Percentiles rank a stretch among this genome's conserved stretches.
These are phyloP conservation scores for Diplazon laetatorius DNA, from an alignment of 2,888 invertebrate species.

Conservation along the genomic window DNA sequence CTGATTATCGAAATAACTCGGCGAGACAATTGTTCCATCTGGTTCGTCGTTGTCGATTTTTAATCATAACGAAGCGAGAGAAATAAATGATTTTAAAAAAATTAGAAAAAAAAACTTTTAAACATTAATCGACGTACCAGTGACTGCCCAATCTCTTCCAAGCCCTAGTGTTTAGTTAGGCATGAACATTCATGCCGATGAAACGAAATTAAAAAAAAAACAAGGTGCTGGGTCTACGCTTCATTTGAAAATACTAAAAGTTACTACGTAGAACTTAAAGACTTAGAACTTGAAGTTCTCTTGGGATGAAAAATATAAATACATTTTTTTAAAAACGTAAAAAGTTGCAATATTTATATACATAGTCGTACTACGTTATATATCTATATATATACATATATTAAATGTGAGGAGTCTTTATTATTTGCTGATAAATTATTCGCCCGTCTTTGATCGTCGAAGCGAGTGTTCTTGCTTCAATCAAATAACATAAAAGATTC, in stretches of 20 bases:
- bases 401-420: conserved; percentile 7
- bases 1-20: conserved; percentile 21
- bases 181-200: conserved; percentile 72
- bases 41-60: conserved; percentile 37
- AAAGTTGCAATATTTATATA: conserved; percentile 17
- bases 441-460: not conserved
- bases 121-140: conserved; percentile 50
- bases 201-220: conserved; percentile 69
- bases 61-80: conserved; percentile 13
- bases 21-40: conserved; percentile 11
- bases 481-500: conserved; percentile 4
- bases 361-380: too few relatives aligned
- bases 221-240: conserved; percentile 77
- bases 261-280: conserved; percentile 40
- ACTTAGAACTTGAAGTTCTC: conserved; percentile 14
- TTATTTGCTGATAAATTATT: conserved; percentile 2
- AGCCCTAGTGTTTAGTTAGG: conserved; percentile 76
- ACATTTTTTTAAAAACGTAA: conserved; percentile 11
- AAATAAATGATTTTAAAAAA: conserved; percentile 43
- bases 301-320: too few relatives aligned
- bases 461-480: not conserved
- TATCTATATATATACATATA: conserved; percentile 23
- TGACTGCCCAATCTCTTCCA: conserved; percentile 23
- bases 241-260: conserved; percentile 60
- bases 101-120: too few relatives aligned